phyloP scores from a whole-genome alignment of 2,888 invertebrate species.

The Lasioglossum calceatum region DNA sequence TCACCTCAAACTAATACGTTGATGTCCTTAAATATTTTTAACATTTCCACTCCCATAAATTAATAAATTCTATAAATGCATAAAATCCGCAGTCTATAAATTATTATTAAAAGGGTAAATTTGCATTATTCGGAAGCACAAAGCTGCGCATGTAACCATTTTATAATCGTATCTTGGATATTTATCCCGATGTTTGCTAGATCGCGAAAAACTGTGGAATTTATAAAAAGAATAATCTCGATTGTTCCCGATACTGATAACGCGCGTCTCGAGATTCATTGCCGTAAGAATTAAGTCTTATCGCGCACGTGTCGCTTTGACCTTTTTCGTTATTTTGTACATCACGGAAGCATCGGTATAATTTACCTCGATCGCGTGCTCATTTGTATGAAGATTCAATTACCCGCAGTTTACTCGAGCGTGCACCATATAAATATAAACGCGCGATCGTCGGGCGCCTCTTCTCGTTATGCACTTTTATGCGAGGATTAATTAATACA shows the following conservation, averaged over 20 bases:
- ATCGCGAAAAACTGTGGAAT: neutral
- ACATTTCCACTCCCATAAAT: no score
- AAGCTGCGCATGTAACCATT: no score
- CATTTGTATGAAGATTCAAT: neutral
- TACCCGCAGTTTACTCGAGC: neutral
- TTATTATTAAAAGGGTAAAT: no score
- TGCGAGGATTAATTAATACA: neutral
- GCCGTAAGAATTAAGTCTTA: neutral
- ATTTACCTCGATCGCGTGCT: neutral
- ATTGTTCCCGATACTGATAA: neutral
- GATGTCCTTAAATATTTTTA: no score
- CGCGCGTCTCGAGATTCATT: neutral
- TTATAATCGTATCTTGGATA: neutral
- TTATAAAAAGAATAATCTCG: neutral
- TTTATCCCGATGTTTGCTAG: neutral
- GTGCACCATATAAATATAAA: neutral
- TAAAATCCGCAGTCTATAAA: no score
- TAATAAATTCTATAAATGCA: no score
- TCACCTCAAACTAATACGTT: no score
- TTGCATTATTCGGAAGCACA: no score
- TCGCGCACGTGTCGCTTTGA: neutral
- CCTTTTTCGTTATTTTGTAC: neutral
- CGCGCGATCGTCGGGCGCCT: neutral
- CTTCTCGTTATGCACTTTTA: neutral
- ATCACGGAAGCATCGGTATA: neutral